A percentile compares a stretch with the other conserved stretches of the same genome.
phyloP scores from a whole-genome alignment of 1,140 invertebrate genomes.

The Drosophila ambigua region DNA sequence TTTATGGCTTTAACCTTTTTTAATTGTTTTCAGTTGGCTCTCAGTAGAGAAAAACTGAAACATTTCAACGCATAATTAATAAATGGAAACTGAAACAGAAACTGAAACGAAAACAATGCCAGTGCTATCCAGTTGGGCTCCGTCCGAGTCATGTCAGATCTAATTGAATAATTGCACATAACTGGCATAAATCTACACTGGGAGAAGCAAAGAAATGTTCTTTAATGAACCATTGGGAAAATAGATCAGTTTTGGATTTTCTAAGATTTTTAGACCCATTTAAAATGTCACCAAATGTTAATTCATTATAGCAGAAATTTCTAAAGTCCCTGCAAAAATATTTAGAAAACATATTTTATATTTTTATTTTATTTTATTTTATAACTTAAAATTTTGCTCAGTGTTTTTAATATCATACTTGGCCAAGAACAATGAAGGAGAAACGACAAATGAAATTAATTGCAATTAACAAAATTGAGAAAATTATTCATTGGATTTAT shows the following conservation, averaged over 20 bases:
- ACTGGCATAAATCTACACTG: slow-evolving; percentile 15
- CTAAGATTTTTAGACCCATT: no score
- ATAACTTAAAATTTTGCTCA: no score
- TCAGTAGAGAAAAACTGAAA: slow-evolving; percentile 5
- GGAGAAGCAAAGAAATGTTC: no score
- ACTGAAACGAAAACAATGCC: slow-evolving; percentile 48
- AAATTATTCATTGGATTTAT: slow-evolving; percentile 40
- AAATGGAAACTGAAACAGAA: slow-evolving; percentile 37
- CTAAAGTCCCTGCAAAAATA: no score
- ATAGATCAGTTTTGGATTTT: no score
- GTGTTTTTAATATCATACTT: not conserved
- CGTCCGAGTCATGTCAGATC: slow-evolving; percentile 26
- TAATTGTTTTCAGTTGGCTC: slow-evolving; percentile 13
- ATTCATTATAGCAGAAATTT: no score
- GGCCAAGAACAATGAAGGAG: slow-evolving; percentile 56
- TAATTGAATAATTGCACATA: slow-evolving; percentile 58
- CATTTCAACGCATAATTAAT: slow-evolving; percentile 38
- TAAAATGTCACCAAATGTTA: no score
- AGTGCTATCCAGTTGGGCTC: slow-evolving; percentile 51
- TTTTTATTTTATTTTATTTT: no score
- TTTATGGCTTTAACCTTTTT: slow-evolving; percentile 25
- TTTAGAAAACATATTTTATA: no score
- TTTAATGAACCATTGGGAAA: no score
- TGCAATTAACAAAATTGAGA: slow-evolving; percentile 49
- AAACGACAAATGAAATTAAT: slow-evolving; percentile 61